Conservation (phyloP, 2,888 invertebrate genomes). For the Cerastis rubricosa region DNA sequence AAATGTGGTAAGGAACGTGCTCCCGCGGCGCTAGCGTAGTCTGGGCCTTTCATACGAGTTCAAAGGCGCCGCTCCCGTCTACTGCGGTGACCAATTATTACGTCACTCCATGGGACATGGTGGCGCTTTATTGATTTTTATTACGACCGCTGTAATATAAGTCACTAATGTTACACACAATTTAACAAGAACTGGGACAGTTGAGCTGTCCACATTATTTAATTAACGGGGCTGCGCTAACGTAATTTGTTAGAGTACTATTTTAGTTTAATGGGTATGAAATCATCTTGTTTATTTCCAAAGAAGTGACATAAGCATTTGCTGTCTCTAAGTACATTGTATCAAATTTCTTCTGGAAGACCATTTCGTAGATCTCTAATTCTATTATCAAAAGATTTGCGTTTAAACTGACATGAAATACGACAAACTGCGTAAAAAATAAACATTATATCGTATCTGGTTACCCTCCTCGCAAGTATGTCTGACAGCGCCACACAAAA, state of each 20-base stretch:
- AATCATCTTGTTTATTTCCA: conserved; percentile 53
- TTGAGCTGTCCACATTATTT: conserved; percentile 49
- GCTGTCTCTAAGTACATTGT: conserved; percentile 8
- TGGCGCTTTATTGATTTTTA: conserved; percentile 63
- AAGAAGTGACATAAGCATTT: conserved; percentile 35
- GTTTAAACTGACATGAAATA: conserved; percentile 27
- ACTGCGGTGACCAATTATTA: conserved; percentile 73
- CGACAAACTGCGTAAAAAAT: conserved; percentile 45
- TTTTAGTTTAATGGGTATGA: conserved; percentile 55
- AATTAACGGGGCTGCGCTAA: conserved; percentile 47
- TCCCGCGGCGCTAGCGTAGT: conserved; percentile 70
- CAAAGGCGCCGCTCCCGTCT: conserved; percentile 73
- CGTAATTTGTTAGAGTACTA: conserved; percentile 45
- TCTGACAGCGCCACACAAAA: conserved; percentile 59
- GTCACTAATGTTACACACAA: conserved; percentile 47
- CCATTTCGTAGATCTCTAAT: background rate
- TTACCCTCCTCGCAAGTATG: conserved; percentile 54
- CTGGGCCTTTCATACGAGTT: conserved; percentile 72
- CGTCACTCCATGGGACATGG: conserved; percentile 57
- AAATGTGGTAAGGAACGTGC: conserved; percentile 71
- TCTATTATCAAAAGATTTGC: conserved; percentile 3
- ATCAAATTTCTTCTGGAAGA: conserved; percentile 14
- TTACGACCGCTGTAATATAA: conserved; percentile 43
- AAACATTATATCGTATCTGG: conserved; percentile 50
- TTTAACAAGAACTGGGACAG: conserved; percentile 51